These are phyloP conservation scores for Drosophila persimilis DNA, from an alignment of 1,140 invertebrate genomes.

Conservation along the genomic window DNA sequence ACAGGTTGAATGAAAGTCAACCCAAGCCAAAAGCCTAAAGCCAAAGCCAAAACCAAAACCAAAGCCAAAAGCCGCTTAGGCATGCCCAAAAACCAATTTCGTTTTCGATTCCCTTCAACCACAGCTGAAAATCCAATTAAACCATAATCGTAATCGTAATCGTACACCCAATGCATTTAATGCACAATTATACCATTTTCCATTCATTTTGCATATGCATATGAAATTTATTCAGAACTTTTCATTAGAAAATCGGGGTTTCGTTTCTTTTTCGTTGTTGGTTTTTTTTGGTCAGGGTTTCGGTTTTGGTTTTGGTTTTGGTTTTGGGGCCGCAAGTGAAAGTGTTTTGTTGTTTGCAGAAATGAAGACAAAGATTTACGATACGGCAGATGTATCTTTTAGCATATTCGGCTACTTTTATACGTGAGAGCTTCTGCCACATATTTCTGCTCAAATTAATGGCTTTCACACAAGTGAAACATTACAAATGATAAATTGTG, in stretches of 20 bases:
- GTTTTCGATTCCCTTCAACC: conserved; percentile 13
- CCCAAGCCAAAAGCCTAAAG: conserved; percentile 8
- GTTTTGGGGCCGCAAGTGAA: conserved; percentile 51
- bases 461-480: conserved; percentile 40
- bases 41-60: background rate
- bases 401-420: conserved; percentile 29
- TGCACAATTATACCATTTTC: too few species aligned
- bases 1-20: conserved; percentile 72
- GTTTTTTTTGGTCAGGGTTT: conserved; percentile 20
- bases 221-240: background rate
- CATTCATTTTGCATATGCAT: background rate
- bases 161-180: too few species aligned
- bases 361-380: conserved; percentile 68
- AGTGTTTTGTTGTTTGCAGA: conserved; percentile 47
- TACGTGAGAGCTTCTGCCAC: conserved; percentile 8
- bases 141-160: conserved; percentile 9
- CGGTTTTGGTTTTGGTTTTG: too few species aligned
- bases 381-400: conserved; percentile 58
- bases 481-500: conserved; percentile 4
- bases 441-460: conserved; percentile 31
- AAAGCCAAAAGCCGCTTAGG: conserved; percentile 33
- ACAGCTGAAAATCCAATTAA: conserved; percentile 24
- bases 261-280: conserved; percentile 21
- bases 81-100: conserved; percentile 39
- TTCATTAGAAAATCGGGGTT: conserved; percentile 30